Evolutionary conservation across 2,888 invertebrate genomes (phyloP).

Genomic region (Drosophila bunnanda): DNA sequence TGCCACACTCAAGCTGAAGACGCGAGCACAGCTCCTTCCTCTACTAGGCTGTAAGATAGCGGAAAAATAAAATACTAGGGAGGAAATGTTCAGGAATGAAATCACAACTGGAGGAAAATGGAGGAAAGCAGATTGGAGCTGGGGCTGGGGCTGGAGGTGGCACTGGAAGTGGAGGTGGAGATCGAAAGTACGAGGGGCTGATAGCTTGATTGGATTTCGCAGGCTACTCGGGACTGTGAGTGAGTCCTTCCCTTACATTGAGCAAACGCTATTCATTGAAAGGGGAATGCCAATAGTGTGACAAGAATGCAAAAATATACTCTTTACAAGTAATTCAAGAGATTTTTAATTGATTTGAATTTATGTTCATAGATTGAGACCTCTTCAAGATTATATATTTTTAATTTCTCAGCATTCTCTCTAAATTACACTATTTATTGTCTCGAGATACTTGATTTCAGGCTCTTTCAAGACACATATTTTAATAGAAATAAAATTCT

Average conservation of each 20-base stretch:
- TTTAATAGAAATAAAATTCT: background rate
- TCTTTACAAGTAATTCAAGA: background rate
- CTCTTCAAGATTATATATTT: too few relatives aligned
- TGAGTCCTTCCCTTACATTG: background rate
- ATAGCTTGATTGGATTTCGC: constrained; percentile 39
- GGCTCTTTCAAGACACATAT: too few relatives aligned
- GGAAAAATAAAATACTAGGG: constrained; percentile 19
- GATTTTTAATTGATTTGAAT: background rate
- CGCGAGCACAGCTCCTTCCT: constrained; percentile 24
- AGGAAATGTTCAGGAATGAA: constrained; percentile 17
- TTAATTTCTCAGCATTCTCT: too few relatives aligned
- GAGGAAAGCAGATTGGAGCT: constrained; percentile 6
- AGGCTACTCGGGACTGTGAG: constrained; percentile 11
- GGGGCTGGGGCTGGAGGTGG: background rate
- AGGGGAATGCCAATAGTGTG: background rate
- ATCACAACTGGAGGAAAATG: constrained; percentile 22
- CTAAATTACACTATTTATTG: too few relatives aligned
- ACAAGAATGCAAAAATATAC: background rate
- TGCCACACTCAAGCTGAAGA: constrained; percentile 52
- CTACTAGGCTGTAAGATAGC: constrained; percentile 14
- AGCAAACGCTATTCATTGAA: background rate
- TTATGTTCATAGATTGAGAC: background rate
- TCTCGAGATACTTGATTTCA: too few relatives aligned
- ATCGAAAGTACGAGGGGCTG: constrained; percentile 14
- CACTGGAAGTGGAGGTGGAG: constrained; percentile 9